Conservation (phyloP, 2,797 vertebrate genomes). For the Scleropages formosus region DNA sequence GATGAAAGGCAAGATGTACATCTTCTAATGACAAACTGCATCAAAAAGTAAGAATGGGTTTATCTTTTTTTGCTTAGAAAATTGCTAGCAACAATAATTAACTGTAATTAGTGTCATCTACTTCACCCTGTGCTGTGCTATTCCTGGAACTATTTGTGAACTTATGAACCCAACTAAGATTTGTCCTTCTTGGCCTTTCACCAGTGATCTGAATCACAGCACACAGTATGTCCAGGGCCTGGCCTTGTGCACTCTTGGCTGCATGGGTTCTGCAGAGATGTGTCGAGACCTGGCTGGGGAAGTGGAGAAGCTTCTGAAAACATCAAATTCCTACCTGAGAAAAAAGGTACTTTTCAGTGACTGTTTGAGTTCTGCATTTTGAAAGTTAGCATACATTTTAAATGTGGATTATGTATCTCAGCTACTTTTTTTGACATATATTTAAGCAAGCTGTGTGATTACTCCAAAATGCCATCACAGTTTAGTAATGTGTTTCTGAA, state of each 20-base stretch:
- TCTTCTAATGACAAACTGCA: constrained; percentile 99
- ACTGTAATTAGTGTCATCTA: too few relatives aligned
- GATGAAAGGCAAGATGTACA: constrained; percentile 99
- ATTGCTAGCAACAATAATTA: not conserved
- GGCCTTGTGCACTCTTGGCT: constrained; percentile 95
- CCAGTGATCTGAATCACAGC: constrained; percentile 97
- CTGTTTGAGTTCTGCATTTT: not conserved
- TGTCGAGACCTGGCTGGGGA: constrained; percentile 97
- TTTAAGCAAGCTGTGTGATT: too few relatives aligned
- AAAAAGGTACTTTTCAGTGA: constrained; percentile 84
- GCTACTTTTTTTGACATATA: too few relatives aligned
- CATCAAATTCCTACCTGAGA: constrained; percentile 97
- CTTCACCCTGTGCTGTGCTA: not conserved
- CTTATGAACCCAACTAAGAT: constrained; percentile 18
- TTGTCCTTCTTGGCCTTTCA: not conserved
- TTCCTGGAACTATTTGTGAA: constrained; percentile 11
- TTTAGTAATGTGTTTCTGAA: not conserved
- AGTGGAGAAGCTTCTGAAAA: constrained; percentile 98
- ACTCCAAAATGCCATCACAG: not conserved
- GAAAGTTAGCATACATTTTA: too few relatives aligned
- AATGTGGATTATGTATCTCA: too few relatives aligned
- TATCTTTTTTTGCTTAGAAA: not conserved
- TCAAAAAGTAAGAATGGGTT: constrained; percentile 90
- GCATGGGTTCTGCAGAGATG: constrained; percentile 99
- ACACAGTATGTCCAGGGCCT: constrained; percentile 98